Evolutionary conservation across 1,140 invertebrate genomes (phyloP), one percentile per base, ranked within the genome.

Genomic region (Hypothenemus hampei): DNA sequence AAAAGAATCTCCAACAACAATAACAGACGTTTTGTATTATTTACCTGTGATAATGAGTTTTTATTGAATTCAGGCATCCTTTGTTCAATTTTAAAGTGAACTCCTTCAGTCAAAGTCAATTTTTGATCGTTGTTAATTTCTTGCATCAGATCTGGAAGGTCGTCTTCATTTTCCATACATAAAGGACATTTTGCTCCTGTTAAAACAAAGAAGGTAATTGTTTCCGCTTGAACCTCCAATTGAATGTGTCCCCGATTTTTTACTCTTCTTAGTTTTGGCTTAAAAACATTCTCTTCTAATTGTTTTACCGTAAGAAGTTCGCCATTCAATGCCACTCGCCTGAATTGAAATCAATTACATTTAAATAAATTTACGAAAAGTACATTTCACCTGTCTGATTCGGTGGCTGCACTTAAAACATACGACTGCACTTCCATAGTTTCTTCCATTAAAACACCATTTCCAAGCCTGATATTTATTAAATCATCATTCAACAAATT

Each of bases 151-250:
- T 54, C 31, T 22, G 60, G 43, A 4, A 58, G 51, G 24, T 68
- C 64, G 13, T 62, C 59, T 52, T 69, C 63, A 16, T 63, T 50
- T 6, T 62, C 37, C 1, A 60, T 62, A 41, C 69, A 71, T 7
- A 62, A 52, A 11, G 66, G 52, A 29, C 63, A 51, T 29, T 59
- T 59, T 13, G 65, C 69, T 19, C 57, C 62, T 6, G 66, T 65
- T 15, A 71, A 44, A 7, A 71, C 66, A 52, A 65, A 70, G 43
- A 70, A 70, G 1, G 56, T 64, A 8, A 71, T 59, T 2, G 67
- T 65, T 41, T 59, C 55, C 29, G 64, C 13, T 5, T 67, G 67
- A 6, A 65, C 20, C 19, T 53, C 40, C 16, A 71, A 45, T 3
- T 53, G 44, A 21, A 71, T 10, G 40, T 60, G 45, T 24, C 58